These are phyloP conservation scores for Drosophila colorata DNA, from an alignment of 2,888 invertebrate genomes.

Conservation along the genomic window DNA sequence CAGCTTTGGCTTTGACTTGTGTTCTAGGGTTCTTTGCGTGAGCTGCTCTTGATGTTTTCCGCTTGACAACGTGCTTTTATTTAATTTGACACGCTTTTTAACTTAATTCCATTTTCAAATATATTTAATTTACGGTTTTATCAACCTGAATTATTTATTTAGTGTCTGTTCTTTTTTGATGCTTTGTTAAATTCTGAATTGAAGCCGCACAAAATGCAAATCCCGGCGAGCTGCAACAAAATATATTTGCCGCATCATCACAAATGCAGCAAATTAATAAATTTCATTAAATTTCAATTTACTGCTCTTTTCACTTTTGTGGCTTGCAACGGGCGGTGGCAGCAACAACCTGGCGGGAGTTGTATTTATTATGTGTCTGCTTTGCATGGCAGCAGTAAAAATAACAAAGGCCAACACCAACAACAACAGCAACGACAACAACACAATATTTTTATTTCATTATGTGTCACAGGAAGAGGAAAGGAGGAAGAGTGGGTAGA, in stretches of 20 bases:
- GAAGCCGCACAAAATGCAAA: slow-evolving; percentile 13
- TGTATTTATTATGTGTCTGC: slow-evolving; percentile 30
- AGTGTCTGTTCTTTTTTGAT: slow-evolving; percentile 1
- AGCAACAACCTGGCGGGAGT: slow-evolving; percentile 13
- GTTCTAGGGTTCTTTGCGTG: not conserved
- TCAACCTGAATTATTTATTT: slow-evolving; percentile 6
- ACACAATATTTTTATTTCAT: slow-evolving; percentile 42
- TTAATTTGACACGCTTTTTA: slow-evolving; percentile 12
- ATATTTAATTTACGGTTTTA: not conserved
- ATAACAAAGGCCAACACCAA: slow-evolving; percentile 15
- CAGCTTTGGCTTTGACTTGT: slow-evolving; percentile 9
- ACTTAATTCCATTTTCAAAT: slow-evolving; percentile 6
- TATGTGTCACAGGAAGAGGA: slow-evolving; percentile 26
- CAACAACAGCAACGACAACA: slow-evolving; percentile 5
- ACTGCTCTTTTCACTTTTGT: slow-evolving; percentile 48
- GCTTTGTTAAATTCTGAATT: not conserved
- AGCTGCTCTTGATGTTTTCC: not conserved
- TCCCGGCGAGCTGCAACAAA: slow-evolving; percentile 14
- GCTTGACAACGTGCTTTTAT: slow-evolving; percentile 4
- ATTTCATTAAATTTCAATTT: slow-evolving; percentile 58
- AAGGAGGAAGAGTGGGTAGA: not conserved
- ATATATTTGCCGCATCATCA: slow-evolving; percentile 56
- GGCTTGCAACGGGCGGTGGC: slow-evolving; percentile 24
- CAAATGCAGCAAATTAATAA: slow-evolving; percentile 57
- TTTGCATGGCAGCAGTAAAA: slow-evolving; percentile 21